These are phyloP conservation scores for Nesogale talazaci DNA, from an alignment of 2,113 vertebrate genomes.

Conservation along the genomic window DNA sequence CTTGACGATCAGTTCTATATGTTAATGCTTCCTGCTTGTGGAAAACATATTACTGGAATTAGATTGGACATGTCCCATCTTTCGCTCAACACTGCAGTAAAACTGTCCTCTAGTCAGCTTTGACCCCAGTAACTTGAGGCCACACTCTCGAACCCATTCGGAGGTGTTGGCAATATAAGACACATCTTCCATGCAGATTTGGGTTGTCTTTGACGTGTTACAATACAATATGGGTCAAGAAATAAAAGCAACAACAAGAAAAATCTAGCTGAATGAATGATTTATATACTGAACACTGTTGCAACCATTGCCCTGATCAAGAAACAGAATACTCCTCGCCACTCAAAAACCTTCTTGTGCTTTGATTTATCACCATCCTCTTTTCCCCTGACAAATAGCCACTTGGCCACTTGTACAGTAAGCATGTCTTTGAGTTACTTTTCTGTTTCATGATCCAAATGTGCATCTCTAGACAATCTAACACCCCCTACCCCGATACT, in stretches of 20 bases:
- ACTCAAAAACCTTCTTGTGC: neutral
- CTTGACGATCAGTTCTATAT: neutral
- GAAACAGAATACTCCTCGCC: neutral
- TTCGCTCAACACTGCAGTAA: neutral
- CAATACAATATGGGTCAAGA: neutral
- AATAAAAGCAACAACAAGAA: neutral
- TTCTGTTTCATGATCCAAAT: neutral
- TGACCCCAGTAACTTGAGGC: too few species aligned
- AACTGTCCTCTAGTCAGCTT: too few species aligned
- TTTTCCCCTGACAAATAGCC: neutral
- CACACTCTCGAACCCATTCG: neutral
- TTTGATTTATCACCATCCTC: neutral
- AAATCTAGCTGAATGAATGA: neutral
- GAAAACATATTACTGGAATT: neutral
- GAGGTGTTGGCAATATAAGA: neutral
- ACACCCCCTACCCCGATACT: too few species aligned
- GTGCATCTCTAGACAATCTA: rapidly evolving
- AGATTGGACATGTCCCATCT: neutral
- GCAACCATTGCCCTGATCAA: neutral
- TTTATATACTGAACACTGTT: neutral
- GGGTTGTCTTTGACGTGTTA: neutral
- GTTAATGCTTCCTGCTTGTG: neutral
- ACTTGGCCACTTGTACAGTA: neutral
- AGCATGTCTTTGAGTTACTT: neutral
- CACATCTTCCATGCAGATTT: neutral